These are phyloP conservation scores for Rafetus swinhoei DNA, from an alignment of 2,113 vertebrate species.

Conservation along the genomic window DNA sequence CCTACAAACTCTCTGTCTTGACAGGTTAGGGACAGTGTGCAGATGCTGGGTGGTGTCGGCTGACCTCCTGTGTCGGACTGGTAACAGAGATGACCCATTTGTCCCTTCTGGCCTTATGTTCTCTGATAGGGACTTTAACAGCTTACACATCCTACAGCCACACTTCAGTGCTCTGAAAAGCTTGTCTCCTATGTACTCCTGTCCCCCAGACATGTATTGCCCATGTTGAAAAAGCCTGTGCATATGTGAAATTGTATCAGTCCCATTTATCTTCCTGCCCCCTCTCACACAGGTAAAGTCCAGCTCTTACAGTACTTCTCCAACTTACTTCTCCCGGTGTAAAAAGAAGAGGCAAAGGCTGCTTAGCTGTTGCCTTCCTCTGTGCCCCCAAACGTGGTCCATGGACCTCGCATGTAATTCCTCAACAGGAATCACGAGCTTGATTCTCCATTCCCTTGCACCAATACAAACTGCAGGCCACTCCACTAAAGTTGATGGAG, in stretches of 20 bases:
- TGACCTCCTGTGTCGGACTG: not conserved
- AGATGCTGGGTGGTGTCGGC: not conserved
- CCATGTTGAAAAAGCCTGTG: not conserved
- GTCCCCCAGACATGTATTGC: not conserved
- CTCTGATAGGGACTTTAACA: not conserved
- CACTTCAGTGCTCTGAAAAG: not conserved
- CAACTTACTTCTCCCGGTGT: constrained; percentile 31
- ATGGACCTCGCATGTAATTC: constrained; percentile 3
- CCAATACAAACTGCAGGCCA: rapidly evolving
- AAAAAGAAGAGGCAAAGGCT: constrained; percentile 54
- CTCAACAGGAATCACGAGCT: not conserved
- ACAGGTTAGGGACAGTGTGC: not conserved
- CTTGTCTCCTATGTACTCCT: not conserved
- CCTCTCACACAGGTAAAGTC: constrained; percentile 55
- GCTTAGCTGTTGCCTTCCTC: constrained; percentile 61
- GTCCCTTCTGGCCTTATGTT: not conserved
- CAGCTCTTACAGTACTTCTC: constrained; percentile 60
- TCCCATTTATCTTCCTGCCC: constrained; percentile 7
- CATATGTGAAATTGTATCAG: constrained; percentile 33
- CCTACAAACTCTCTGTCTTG: not conserved
- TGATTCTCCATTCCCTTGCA: not conserved
- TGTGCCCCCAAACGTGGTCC: not conserved
- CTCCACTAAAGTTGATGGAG: not conserved
- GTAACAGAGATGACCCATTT: not conserved
- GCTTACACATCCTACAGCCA: not conserved